Evolutionary conservation across 2,888 invertebrate species (phyloP), one percentile per base, ranked within the genome.

Genomic region (Stenchaetothrips biformis): DNA sequence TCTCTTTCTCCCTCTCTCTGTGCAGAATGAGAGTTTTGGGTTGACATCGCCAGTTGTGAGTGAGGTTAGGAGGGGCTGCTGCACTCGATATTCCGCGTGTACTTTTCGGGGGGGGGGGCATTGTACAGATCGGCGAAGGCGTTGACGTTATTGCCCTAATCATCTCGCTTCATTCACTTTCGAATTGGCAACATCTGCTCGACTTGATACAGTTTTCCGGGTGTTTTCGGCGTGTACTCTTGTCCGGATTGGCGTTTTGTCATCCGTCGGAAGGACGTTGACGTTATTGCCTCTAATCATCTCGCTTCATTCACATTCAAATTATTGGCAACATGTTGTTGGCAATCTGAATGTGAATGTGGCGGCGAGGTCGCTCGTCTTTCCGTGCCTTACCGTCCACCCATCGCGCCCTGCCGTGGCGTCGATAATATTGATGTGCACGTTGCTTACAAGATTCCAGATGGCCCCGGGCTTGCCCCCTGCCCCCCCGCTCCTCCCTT

Each of bases 381-480:
- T 37, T 1, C 37, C 37, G 37, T 37, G 37, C 0, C 53, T 4
- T 53, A 53, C 13, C 53, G 16, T 11, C 53, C 53, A 4, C 13
- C 2, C 25, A 7, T 25, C 25, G 21, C 25, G 11, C 25, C 67
- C 21, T 9, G 16, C 11, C 2, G 21, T 21, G 21, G 67, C n/a
- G 67, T 67, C 67, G 11, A 21, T 21, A 25, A 74, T 74, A 74
- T 74, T 74, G 67, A 74, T 74, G 67, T 11, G 67, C 21, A 21
- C 25, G 67, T 25, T 74, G 67, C 67, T 74, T 25, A 74, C 67
- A 74, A 25, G 67, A 74, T 21, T 74, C 67, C 67, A 74, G 67
- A 74, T 74, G 67, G 67, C 67, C 67, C 67, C n/a, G n/a, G 67
- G 67, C 59, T 0, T 18, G 13, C 6, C 59, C 13, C 2, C 59